Percentiles rank a stretch among this genome's conserved stretches.
These are phyloP conservation scores for Triplophysa rosa DNA, from an alignment of 2,113 vertebrate species.

Conservation along the genomic window DNA sequence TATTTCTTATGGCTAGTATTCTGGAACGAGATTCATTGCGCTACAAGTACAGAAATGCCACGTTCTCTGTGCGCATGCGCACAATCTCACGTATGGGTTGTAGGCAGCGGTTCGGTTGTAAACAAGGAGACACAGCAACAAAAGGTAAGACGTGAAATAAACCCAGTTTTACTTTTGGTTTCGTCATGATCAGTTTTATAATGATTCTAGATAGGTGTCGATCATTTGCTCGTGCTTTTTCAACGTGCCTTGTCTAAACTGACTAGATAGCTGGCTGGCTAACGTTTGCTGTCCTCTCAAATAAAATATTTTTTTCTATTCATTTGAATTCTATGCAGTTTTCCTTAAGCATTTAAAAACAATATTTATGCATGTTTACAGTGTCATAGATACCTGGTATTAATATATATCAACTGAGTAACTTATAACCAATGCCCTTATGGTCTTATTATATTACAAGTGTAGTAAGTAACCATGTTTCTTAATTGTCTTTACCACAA, in stretches of 20 bases:
- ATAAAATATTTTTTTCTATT: not conserved
- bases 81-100: not conserved
- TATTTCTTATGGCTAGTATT: too few species aligned
- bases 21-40: too few species aligned
- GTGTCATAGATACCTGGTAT: not conserved
- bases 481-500: too few species aligned
- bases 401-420: not conserved
- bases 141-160: not conserved
- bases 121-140: slow-evolving; percentile 1
- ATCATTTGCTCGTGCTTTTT: not conserved
- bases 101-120: slow-evolving; percentile 8
- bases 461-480: too few species aligned
- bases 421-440: too few species aligned
- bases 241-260: not conserved
- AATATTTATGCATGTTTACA: not conserved
- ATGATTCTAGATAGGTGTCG: not conserved
- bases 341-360: not conserved
- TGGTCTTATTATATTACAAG: too few species aligned
- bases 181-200: not conserved
- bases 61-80: slow-evolving; percentile 15
- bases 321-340: not conserved
- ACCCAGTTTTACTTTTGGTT: not conserved
- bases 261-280: not conserved
- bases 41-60: not conserved
- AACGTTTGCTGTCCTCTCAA: not conserved